These are phyloP conservation scores for Propithecus perrieri DNA, from an alignment of 2,797 vertebrate genomes.

Conservation along the genomic window DNA sequence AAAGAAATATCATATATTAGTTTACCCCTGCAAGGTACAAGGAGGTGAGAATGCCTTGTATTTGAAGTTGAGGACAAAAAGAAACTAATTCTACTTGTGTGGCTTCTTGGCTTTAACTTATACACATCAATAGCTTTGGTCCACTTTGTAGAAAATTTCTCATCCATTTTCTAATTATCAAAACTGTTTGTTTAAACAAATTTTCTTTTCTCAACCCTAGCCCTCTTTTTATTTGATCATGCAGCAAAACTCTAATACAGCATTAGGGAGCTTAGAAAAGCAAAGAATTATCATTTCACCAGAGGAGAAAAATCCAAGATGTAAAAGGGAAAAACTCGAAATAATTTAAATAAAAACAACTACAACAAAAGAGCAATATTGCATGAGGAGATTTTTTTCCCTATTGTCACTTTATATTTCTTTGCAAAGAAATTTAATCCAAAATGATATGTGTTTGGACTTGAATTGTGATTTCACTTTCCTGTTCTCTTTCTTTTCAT, in stretches of 20 bases:
- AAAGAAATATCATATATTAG: background rate
- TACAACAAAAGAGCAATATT: conserved; percentile 15
- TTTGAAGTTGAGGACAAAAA: background rate
- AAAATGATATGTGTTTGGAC: background rate
- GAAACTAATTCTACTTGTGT: background rate
- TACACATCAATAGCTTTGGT: background rate
- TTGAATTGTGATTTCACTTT: background rate
- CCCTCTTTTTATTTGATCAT: conserved; percentile 74
- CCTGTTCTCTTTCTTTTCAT: background rate
- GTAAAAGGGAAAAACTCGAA: conserved; percentile 29
- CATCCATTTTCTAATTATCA: conserved; percentile 73
- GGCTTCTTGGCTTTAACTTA: background rate
- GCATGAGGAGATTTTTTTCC: background rate
- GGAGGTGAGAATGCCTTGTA: background rate
- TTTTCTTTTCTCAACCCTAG: conserved; percentile 64
- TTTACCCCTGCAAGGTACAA: background rate
- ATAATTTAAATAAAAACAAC: conserved; percentile 58
- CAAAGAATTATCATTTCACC: conserved; percentile 69
- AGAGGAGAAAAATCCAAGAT: conserved; percentile 19
- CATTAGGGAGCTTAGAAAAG: conserved; percentile 70
- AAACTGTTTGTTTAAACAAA: conserved; percentile 75
- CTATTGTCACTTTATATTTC: background rate
- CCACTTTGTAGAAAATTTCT: conserved; percentile 54
- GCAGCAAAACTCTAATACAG: conserved; percentile 59
- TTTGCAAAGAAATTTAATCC: conserved; percentile 2